A percentile compares a stretch with the other conserved stretches of the same genome.
These are phyloP conservation scores for Cryptocephalus moraei DNA, from an alignment of 2,888 invertebrate species.

Conservation along the genomic window DNA sequence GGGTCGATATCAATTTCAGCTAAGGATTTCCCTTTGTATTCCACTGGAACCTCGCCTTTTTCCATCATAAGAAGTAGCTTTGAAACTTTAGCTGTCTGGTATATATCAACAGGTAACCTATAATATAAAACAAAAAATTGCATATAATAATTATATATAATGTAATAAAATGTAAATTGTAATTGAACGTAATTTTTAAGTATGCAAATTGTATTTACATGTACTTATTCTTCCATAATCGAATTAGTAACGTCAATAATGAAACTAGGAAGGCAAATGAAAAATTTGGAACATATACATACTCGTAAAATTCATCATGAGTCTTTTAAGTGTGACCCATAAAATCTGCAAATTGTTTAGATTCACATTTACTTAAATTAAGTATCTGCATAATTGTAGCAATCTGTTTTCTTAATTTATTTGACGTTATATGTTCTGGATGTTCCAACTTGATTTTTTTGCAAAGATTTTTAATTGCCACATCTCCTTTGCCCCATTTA, in stretches of 20 bases:
- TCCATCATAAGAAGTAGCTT: slow-evolving; percentile 18
- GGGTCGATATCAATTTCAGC: slow-evolving; percentile 9
- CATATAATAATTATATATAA: too few relatives aligned
- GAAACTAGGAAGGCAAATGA: too few relatives aligned
- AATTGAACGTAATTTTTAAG: too few relatives aligned
- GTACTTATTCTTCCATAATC: too few relatives aligned
- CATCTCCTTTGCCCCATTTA: slow-evolving; percentile 21
- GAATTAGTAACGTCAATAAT: too few relatives aligned
- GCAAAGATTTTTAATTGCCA: slow-evolving; percentile 17
- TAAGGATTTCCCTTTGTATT: slow-evolving; percentile 12
- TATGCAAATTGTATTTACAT: too few relatives aligned
- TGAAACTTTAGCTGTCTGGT: slow-evolving; percentile 19
- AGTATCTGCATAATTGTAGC: slow-evolving; percentile 20
- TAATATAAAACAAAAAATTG: too few relatives aligned
- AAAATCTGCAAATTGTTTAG: slow-evolving; percentile 13
- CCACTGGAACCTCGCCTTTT: slow-evolving; percentile 12
- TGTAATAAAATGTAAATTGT: too few relatives aligned
- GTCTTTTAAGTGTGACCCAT: slow-evolving; percentile 18
- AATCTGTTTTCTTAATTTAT: slow-evolving; percentile 20
- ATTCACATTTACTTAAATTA: slow-evolving; percentile 14
- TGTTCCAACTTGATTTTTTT: slow-evolving; percentile 16
- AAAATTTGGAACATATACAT: slow-evolving; percentile 4
- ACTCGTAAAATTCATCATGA: slow-evolving; percentile 14
- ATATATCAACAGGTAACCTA: slow-evolving; percentile 17
- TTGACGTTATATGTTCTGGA: slow-evolving; percentile 16